A percentile compares a stretch with the other conserved stretches of the same genome.
Evolutionary conservation across 2,113 vertebrate species (phyloP).

Genomic region (Mus pahari): DNA sequence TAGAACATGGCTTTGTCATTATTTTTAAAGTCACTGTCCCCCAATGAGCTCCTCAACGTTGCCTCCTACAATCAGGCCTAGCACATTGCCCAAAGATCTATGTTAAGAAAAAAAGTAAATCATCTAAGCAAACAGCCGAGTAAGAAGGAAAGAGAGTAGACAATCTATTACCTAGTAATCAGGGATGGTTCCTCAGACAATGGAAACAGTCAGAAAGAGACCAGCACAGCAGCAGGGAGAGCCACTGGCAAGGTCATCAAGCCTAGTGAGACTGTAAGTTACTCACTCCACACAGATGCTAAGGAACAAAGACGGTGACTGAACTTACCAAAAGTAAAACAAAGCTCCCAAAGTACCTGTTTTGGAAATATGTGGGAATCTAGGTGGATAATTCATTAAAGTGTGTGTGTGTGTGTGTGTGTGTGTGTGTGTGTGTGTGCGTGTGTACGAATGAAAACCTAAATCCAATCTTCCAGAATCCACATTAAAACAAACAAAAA

Average conservation of each 20-base stretch:
- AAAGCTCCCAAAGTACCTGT: background rate
- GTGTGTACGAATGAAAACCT: background rate
- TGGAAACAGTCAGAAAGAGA: background rate
- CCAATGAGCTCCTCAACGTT: background rate
- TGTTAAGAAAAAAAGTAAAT: background rate
- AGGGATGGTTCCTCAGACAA: background rate
- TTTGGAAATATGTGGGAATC: background rate
- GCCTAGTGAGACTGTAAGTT: background rate
- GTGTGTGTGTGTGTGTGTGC: too few species aligned
- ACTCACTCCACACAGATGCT: background rate
- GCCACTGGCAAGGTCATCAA: background rate
- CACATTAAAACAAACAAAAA: background rate
- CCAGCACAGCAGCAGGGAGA: background rate
- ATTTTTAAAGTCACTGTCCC: background rate
- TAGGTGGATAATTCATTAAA: background rate
- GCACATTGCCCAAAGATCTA: background rate
- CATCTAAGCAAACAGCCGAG: background rate
- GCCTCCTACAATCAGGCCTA: background rate
- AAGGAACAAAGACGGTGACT: background rate
- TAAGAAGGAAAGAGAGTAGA: background rate
- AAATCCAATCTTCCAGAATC: background rate
- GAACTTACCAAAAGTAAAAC: background rate
- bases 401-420: too few species aligned
- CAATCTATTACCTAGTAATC: background rate
- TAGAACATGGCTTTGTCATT: background rate